These are phyloP conservation scores for Calliphora vomitoria DNA, from an alignment of 2,888 invertebrate species.

Conservation along the genomic window DNA sequence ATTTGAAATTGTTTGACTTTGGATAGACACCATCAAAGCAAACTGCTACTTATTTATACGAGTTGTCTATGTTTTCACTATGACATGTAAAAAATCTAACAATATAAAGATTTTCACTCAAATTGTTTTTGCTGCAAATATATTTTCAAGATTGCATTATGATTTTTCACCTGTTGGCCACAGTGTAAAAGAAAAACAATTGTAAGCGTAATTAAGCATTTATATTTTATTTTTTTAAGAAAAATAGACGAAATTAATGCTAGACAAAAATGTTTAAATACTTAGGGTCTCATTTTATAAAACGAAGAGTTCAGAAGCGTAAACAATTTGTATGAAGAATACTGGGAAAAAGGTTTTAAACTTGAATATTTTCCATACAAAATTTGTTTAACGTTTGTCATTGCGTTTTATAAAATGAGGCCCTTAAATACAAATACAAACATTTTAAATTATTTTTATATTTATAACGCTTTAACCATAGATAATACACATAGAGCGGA, in stretches of 20 bases:
- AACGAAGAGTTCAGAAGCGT: too few species aligned
- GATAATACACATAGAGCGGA: too few species aligned
- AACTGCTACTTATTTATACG: slow-evolving; percentile 47
- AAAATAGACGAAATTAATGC: too few species aligned
- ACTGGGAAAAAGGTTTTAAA: too few species aligned
- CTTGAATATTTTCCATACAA: too few species aligned
- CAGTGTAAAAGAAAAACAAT: neutral
- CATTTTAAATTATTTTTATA: too few species aligned
- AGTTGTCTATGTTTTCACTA: neutral
- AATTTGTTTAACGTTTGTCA: too few species aligned
- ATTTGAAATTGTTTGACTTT: slow-evolving; percentile 57
- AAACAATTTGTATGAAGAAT: too few species aligned
- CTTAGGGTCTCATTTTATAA: too few species aligned
- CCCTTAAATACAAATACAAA: too few species aligned
- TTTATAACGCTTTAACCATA: too few species aligned
- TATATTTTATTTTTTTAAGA: neutral
- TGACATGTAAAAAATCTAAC: neutral
- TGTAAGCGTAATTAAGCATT: slow-evolving; percentile 23
- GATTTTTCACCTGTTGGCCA: slow-evolving; percentile 45
- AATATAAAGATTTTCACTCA: neutral
- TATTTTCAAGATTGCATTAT: slow-evolving; percentile 47
- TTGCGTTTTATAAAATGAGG: too few species aligned
- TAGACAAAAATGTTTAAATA: neutral
- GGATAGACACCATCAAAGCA: slow-evolving; percentile 44
- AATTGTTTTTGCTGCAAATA: slow-evolving; percentile 2